Conservation (phyloP, 2,113 vertebrate genomes). For the Tragulus kanchil region DNA sequence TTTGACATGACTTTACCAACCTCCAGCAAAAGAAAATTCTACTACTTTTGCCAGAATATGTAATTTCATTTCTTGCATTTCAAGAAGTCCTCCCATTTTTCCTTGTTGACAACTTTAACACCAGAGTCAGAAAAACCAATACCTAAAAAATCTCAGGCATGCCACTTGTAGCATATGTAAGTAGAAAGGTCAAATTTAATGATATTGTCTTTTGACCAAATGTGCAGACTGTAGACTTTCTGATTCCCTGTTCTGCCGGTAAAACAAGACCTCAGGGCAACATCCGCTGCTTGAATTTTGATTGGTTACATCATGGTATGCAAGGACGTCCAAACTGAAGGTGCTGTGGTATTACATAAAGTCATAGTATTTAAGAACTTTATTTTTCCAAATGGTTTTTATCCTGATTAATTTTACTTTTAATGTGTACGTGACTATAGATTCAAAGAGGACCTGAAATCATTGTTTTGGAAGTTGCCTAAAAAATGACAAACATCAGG, state of each 20-base stretch:
- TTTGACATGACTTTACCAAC: not conserved
- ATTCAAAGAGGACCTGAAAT: conserved; percentile 27
- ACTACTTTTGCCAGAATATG: conserved; percentile 10
- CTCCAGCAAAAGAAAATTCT: conserved; percentile 40
- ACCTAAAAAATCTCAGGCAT: not conserved
- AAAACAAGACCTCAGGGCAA: conserved; percentile 63
- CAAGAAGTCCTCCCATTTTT: not conserved
- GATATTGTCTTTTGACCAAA: conserved; percentile 59
- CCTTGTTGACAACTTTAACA: conserved; percentile 4
- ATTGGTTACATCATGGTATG: conserved; percentile 29
- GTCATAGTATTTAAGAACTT: not conserved
- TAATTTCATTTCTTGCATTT: conserved; percentile 56
- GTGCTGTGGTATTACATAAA: conserved; percentile 32
- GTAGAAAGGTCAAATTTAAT: conserved; percentile 49
- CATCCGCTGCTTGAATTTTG: conserved; percentile 63
- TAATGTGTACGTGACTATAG: not conserved
- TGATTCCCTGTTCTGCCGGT: conserved; percentile 67
- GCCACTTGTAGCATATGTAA: not conserved
- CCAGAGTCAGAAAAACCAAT: conserved; percentile 21
- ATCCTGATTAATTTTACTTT: conserved; percentile 30
- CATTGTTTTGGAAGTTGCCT: conserved; percentile 31
- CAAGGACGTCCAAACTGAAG: conserved; percentile 26
- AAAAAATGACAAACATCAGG: conserved; percentile 32
- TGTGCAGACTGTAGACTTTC: conserved; percentile 19
- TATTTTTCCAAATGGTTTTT: conserved; percentile 39